Conservation (phyloP, 2,797 vertebrate genomes). For the Pseudotriccus pelzelni region DNA sequence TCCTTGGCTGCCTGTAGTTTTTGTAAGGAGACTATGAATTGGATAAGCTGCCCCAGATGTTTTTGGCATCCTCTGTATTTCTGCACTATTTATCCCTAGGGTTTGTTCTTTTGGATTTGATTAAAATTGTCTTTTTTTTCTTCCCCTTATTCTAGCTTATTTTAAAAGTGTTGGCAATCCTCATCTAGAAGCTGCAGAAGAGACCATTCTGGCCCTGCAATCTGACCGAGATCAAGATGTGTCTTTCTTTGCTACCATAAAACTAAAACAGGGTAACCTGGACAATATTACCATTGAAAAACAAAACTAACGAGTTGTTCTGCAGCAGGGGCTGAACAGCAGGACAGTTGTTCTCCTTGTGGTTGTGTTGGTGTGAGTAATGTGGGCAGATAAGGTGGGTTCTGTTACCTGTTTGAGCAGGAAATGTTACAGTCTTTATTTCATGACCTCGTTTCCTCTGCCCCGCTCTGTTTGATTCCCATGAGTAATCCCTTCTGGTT, state of each 20-base stretch:
- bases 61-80: background rate
- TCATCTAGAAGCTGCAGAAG: slow-evolving; percentile 87
- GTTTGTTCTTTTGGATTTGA: background rate
- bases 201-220: slow-evolving; percentile 85
- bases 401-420: background rate
- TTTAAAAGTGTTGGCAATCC: slow-evolving; percentile 89
- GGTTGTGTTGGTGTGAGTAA: background rate
- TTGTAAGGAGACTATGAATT: background rate
- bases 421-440: background rate
- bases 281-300: slow-evolving; percentile 44
- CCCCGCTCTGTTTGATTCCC: background rate
- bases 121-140: background rate
- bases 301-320: background rate
- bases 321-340: background rate
- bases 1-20: background rate
- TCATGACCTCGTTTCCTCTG: background rate
- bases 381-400: background rate
- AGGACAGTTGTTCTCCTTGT: background rate
- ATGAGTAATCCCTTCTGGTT: background rate
- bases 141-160: slow-evolving; percentile 72
- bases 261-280: slow-evolving; percentile 70
- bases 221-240: slow-evolving; percentile 90
- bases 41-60: background rate
- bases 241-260: slow-evolving; percentile 87
- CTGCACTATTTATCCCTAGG: background rate